phyloP scores from a whole-genome alignment of 1,140 invertebrate species.

The Dinothrombium tinctorium region DNA sequence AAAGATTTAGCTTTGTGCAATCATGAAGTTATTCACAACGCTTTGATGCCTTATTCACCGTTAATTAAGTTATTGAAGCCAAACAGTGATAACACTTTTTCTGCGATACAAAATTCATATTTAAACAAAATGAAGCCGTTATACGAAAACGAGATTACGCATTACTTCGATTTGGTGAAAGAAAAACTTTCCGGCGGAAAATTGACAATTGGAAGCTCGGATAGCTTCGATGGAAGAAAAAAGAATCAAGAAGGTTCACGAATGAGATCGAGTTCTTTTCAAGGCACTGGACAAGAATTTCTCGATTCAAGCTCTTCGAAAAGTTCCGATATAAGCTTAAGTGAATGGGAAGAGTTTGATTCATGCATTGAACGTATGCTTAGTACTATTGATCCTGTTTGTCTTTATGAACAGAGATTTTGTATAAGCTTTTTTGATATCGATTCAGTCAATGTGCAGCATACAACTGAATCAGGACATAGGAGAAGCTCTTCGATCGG shows the following conservation, averaged over 20 bases:
- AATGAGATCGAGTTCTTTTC: background rate
- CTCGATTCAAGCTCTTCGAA: conserved; percentile 4
- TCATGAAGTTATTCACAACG: conserved; percentile 50
- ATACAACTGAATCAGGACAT: conserved; percentile 1
- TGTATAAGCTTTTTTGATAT: conserved; percentile 80
- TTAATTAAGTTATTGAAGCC: conserved; percentile 71
- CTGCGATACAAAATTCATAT: conserved; percentile 51
- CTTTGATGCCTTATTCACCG: conserved; percentile 56
- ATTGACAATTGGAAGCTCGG: background rate
- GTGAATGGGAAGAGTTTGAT: conserved; percentile 13
- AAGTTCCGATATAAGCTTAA: conserved; percentile 11
- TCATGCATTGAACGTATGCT: conserved; percentile 42
- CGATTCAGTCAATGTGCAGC: conserved; percentile 26
- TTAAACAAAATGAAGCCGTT: conserved; percentile 48
- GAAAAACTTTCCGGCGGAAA: conserved; percentile 17
- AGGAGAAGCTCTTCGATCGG: background rate
- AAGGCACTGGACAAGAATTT: background rate
- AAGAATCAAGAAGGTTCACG: conserved; percentile 3
- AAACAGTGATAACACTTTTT: conserved; percentile 56
- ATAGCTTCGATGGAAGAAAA: conserved; percentile 2
- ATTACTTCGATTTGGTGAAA: conserved; percentile 51
- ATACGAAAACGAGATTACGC: conserved; percentile 54
- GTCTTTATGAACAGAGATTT: conserved; percentile 83
- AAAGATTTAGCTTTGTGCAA: conserved; percentile 44
- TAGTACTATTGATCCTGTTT: conserved; percentile 67